Evolutionary conservation across 2,888 invertebrate species (phyloP).

Genomic region (Kryphioiulus occultus): DNA sequence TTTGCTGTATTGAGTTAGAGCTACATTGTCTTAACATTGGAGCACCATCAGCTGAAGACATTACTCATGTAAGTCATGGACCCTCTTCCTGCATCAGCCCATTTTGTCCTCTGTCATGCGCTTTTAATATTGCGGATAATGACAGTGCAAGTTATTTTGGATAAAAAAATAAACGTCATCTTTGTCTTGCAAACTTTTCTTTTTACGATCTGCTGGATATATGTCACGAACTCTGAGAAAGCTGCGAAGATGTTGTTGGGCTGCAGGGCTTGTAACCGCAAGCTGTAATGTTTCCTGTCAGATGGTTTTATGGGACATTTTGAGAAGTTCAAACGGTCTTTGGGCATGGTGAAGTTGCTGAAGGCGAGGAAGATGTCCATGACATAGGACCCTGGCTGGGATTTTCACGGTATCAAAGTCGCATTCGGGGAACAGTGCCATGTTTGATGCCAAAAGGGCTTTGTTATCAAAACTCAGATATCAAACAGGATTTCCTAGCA

Average conservation of each 20-base stretch:
- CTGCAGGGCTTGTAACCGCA: not conserved
- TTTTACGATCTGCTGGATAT: not conserved
- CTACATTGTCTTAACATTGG: not conserved
- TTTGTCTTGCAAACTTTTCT: not conserved
- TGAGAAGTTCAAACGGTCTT: not conserved
- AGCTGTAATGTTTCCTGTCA: not conserved
- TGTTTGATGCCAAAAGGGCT: not conserved
- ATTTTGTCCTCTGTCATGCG: not conserved
- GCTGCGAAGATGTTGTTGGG: not conserved
- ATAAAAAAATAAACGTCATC: not conserved
- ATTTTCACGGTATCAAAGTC: not conserved
- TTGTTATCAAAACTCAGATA: not conserved
- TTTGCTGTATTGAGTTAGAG: no score
- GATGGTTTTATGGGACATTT: constrained; percentile 5
- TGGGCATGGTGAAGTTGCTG: not conserved
- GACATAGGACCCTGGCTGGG: not conserved
- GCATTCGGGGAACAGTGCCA: no score
- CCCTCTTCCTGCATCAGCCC: not conserved
- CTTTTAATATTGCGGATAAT: not conserved
- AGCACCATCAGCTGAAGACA: not conserved
- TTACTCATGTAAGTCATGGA: not conserved
- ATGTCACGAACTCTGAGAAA: not conserved
- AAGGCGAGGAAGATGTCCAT: not conserved
- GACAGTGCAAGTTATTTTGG: not conserved
- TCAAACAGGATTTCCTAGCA: not conserved